Base-by-base conservation (phyloP, 2,113 vertebrate genomes). In the Neopipo cinnamomea region DNA sequence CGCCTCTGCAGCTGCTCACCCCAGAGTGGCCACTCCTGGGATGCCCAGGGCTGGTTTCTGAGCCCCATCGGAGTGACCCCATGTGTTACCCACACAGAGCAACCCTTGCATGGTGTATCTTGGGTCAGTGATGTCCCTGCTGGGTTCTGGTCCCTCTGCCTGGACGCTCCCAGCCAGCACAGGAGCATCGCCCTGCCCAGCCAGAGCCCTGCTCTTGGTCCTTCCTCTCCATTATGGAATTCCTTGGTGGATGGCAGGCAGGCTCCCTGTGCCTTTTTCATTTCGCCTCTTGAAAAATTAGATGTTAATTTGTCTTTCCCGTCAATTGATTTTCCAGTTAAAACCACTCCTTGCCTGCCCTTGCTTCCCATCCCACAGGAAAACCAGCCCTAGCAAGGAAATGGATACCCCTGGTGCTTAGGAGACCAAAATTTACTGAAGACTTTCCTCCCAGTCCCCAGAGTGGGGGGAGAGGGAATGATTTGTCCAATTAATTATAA, bases 401-500 rank as follows among this genome's bases (percentile, higher is more conserved):
- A 92, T 63, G 63, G 86, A 89, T 90, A 30, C 88, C 90, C 91
- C 79, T 2, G 3, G 81, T 83, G 91, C 93, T 96, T 70, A 65
- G 92, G 89, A 95, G 94, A 89, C 74, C 66, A 71, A 81, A 95
- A 94, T 95, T 79, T 88, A 90, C 90, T 73, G 72, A 93, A 68
- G 62, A n/a, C 31, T 85, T 78, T 2, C 18, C 25, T 67, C 39
- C 37, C 62, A 65, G 61, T 82, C 94, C 95, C 83, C 92, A 75
- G 82, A 94, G 89, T 72, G 33, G 62, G 62, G 74, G 1, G 8
- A 70, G 76, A 90, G 82, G 89, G 91, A 96, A 95, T 92, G 76
- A 97, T 96, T 96, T 96, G 87, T 96, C 95, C 96, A 96, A 97
- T 97, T 97, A 97, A 97, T 97, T 97, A 96, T 97, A 95, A 96